Conservation (phyloP, 1,140 invertebrate species). For the Berghia stephanieae region DNA sequence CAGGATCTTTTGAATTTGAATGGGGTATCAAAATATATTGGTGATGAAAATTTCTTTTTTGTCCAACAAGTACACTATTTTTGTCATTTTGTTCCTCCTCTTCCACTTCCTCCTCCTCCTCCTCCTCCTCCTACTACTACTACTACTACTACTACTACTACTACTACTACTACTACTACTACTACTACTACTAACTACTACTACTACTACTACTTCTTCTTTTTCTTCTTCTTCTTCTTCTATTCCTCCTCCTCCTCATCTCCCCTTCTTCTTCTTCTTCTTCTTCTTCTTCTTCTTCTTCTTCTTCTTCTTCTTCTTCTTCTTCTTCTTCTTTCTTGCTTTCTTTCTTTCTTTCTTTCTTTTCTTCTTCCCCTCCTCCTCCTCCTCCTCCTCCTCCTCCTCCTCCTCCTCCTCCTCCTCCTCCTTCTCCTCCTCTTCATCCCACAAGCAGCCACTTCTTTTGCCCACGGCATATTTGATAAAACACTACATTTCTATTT, state of each 20-base stretch:
- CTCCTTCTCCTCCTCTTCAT: no score
- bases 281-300: neutral
- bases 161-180: neutral
- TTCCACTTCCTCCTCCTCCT: no score
- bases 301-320: neutral
- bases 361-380: neutral
- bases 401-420: conserved; percentile 13
- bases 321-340: neutral
- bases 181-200: conserved; percentile 11
- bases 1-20: neutral
- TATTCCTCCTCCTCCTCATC: neutral
- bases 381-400: conserved; percentile 7
- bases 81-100: conserved; percentile 13
- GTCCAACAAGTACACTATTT: conserved; percentile 25
- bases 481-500: no score
- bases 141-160: neutral
- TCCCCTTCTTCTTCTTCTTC: neutral
- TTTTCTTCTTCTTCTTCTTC: neutral
- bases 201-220: neutral
- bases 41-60: conserved; percentile 12
- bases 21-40: neutral
- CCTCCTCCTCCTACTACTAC: neutral
- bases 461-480: no score
- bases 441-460: no score
- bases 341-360: neutral